These are phyloP conservation scores for Ochotona curzoniae DNA, from an alignment of 2,113 vertebrate genomes.

Conservation along the genomic window DNA sequence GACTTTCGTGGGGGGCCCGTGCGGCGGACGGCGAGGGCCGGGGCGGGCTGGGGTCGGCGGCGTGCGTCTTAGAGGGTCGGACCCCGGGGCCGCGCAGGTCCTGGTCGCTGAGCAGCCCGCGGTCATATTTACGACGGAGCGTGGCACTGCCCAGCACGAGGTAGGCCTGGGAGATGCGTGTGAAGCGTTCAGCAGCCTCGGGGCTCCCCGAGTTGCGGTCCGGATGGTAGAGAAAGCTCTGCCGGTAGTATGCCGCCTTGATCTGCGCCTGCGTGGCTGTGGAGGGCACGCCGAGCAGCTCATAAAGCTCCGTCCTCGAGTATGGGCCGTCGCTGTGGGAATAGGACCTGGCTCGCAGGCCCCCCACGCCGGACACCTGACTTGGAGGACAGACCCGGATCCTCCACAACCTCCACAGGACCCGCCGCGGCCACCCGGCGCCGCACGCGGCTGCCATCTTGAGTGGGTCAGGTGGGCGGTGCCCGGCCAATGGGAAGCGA, in stretches of 20 bases:
- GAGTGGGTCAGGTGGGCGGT: background rate
- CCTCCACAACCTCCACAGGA: background rate
- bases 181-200: conserved; percentile 87
- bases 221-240: conserved; percentile 93
- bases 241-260: conserved; percentile 94
- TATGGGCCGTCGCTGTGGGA: conserved; percentile 44
- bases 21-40: background rate
- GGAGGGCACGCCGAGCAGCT: conserved; percentile 88
- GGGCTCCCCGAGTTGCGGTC: conserved; percentile 90
- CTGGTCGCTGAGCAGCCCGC: conserved; percentile 85
- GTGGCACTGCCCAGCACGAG: conserved; percentile 88
- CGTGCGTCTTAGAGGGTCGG: conserved; percentile 64
- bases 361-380: background rate
- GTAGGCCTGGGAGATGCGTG: conserved; percentile 92
- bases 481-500: background rate
- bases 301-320: conserved; percentile 89
- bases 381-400: accelerated
- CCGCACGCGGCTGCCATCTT: conserved; percentile 67
- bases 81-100: conserved; percentile 85
- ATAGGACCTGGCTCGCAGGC: background rate
- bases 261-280: conserved; percentile 93
- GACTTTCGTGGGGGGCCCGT: background rate
- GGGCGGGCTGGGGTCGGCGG: background rate
- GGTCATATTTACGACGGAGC: conserved; percentile 92
- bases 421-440: background rate